Evolutionary conservation across 1,140 invertebrate species (phyloP).

Genomic region (Ceratina calcarata): DNA sequence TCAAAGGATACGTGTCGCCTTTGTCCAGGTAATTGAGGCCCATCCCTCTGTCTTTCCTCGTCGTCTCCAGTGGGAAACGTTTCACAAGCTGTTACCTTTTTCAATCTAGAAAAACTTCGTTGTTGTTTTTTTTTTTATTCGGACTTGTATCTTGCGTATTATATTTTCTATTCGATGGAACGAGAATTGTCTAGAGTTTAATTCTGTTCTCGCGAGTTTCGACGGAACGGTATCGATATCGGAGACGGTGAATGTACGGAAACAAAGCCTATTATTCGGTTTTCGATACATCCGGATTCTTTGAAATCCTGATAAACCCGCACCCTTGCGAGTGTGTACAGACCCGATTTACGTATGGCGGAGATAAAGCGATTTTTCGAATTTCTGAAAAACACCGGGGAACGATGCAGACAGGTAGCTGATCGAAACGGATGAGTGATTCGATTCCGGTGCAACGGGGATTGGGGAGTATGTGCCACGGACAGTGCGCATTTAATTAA

Average conservation of each 20-base stretch:
- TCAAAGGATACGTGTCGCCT: conserved; percentile 57
- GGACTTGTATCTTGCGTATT: neutral
- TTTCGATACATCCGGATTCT: neutral
- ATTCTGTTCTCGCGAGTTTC: too few relatives aligned
- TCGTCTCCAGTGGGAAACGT: conserved; percentile 31
- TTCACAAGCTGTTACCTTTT: neutral
- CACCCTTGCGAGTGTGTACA: neutral
- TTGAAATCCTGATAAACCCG: neutral
- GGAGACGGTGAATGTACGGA: too few relatives aligned
- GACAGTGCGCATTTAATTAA: conserved; percentile 63
- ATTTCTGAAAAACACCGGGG: conserved; percentile 10
- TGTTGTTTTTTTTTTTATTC: neutral
- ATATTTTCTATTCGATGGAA: too few relatives aligned
- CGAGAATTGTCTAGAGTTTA: too few relatives aligned
- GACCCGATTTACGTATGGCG: too few relatives aligned
- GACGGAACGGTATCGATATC: too few relatives aligned
- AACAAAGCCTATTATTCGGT: neutral
- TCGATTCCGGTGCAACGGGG: conserved; percentile 51
- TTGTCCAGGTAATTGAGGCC: conserved; percentile 55
- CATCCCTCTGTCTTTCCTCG: conserved; percentile 31
- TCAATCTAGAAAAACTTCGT: neutral
- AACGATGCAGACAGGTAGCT: conserved; percentile 1
- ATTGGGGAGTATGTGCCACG: conserved; percentile 21
- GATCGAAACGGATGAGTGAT: conserved; percentile 56
- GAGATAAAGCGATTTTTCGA: conserved; percentile 35